Conservation (phyloP, 92 coral and sea anemone species). For the Paragorgia papillata region DNA sequence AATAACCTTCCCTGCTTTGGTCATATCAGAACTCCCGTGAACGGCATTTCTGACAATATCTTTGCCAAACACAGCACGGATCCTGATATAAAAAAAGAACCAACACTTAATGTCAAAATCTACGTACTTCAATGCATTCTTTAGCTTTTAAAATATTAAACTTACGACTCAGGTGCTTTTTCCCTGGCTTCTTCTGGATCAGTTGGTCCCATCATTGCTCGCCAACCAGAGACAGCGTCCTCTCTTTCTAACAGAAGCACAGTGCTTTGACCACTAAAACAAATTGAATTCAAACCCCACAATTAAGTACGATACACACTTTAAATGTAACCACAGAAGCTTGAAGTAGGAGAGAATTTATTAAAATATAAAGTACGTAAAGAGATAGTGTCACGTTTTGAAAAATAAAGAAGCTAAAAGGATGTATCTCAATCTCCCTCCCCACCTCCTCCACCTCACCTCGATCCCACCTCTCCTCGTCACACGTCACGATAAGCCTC, state of each 20-base stretch:
- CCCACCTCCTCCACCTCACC: too few relatives aligned
- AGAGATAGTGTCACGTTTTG: too few relatives aligned
- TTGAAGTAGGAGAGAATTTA: too few relatives aligned
- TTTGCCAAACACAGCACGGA: slow-evolving; percentile 89
- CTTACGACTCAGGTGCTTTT: slow-evolving; percentile 92
- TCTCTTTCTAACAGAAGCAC: slow-evolving; percentile 87
- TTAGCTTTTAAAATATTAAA: neutral
- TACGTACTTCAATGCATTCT: neutral
- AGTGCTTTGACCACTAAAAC: slow-evolving; percentile 81
- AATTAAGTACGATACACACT: too few relatives aligned
- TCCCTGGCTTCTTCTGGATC: slow-evolving; percentile 93
- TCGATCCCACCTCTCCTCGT: too few relatives aligned
- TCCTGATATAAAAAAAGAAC: slow-evolving; percentile 30
- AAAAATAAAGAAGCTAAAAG: too few relatives aligned
- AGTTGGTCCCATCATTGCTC: slow-evolving; percentile 97
- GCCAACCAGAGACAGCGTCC: slow-evolving; percentile 96
- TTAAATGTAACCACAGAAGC: too few relatives aligned
- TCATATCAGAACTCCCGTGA: slow-evolving; percentile 88
- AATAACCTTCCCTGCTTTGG: slow-evolving; percentile 77
- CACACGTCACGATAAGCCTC: too few relatives aligned
- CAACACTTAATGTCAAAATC: neutral
- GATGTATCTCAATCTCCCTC: too few relatives aligned
- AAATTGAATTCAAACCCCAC: neutral
- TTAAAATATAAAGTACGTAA: too few relatives aligned
- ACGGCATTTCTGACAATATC: slow-evolving; percentile 90